Evolutionary conservation across 30 jellyfish, hydroid and myxozoan species (phyloP), one percentile per base, ranked within the genome.

Genomic region (Mastigias papua): DNA sequence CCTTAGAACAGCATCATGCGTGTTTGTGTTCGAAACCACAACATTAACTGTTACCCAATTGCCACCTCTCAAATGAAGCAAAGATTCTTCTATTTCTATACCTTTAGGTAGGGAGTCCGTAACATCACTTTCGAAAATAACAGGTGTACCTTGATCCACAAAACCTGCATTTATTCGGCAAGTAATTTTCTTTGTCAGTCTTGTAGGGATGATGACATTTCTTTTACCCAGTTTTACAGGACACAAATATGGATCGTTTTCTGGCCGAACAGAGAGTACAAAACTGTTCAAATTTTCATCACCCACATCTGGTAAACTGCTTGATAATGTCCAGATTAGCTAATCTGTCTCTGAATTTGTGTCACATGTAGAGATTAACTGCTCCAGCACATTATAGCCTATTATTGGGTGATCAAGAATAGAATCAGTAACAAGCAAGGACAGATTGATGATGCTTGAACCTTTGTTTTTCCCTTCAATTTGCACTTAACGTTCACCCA

Each of bases 111-210:
- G 42, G 71, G 85, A 49, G n/a, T 50, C 48, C 46, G 48, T 34
- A 30, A 73, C 62, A 30, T 73, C 85, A 26, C 48, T 73, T 50
- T 73, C 85, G 42, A 73, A 73, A 46, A 73, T 73, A 73, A 73
- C 85, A 9, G 85, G 85, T 21, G 71, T 73, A 32, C 61, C 80
- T 35, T 0, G 13, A 17, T 48, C 85, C 48, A 73, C 46, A 27
- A 76, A 76, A 11, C 88, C 88, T 28, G 63, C 32, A 29, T 76
- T 76, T 7, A 51, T 76, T 17, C 88, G 88, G 32, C 76, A 76
- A 10, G 61, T 11, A 6, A 76, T 23, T 33, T 50, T 54, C 65
- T 50, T 58, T 0, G 76, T 60, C 61, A 28, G 32, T 29, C 88
- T 63, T 13, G 76, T 63, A 5, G 88, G 76, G 34, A 76, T 58